Conservation (phyloP, 2,113 vertebrate species). For the Calyptomena viridis region DNA sequence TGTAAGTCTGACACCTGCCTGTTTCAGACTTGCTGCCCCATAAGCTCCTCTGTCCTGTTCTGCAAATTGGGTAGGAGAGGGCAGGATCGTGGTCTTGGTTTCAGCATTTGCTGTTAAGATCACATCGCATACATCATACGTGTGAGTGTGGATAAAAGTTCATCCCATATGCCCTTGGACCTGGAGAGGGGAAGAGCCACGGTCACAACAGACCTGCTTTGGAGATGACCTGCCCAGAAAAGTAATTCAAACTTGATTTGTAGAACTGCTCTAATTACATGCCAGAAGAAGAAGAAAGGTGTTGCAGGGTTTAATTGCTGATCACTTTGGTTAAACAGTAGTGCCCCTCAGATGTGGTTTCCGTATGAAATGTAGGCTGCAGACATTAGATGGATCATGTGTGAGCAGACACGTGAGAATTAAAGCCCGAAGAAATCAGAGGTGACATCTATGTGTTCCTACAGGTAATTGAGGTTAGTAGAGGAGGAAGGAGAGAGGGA, state of each 20-base stretch:
- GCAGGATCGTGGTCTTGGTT: not conserved
- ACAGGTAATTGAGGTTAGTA: too few relatives aligned
- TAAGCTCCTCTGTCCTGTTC: not conserved
- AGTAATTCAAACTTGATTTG: not conserved
- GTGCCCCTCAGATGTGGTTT: not conserved
- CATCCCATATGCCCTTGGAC: not conserved
- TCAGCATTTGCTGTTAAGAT: not conserved
- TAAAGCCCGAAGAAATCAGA: not conserved
- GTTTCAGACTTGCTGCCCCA: not conserved
- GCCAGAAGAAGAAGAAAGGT: not conserved
- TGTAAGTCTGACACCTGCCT: not conserved
- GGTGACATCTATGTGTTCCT: not conserved
- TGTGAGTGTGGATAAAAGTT: not conserved
- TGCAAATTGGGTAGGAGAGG: not conserved
- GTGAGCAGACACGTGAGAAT: not conserved
- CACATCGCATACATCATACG: fast-evolving
- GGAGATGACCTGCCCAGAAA: not conserved
- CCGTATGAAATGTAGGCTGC: not conserved
- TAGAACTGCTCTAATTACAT: not conserved
- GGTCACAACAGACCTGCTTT: not conserved
- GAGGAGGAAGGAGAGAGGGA: not conserved
- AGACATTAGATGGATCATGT: not conserved
- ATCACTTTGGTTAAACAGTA: not conserved
- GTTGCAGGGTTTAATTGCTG: not conserved
- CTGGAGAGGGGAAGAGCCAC: not conserved